These are phyloP conservation scores for Mycetomoellerius zeteki DNA, from an alignment of 1,140 invertebrate species.

Conservation along the genomic window DNA sequence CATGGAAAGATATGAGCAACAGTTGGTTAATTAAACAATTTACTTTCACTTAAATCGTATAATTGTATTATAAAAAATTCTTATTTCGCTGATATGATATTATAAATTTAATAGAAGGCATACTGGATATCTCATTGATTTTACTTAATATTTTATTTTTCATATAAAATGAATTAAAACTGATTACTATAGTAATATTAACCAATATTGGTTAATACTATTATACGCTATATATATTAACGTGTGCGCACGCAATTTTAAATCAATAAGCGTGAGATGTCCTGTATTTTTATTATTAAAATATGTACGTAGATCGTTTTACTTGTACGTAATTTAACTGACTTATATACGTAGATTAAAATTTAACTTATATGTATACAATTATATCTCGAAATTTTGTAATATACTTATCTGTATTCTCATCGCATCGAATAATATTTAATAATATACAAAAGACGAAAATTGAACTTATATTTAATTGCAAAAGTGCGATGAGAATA, in stretches of 20 bases:
- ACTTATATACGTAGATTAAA: too few species aligned
- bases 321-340: too few species aligned
- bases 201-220: background rate
- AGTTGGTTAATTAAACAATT: slow-evolving; percentile 8
- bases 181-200: background rate
- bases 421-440: slow-evolving; percentile 3
- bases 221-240: too few species aligned
- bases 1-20: background rate
- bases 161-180: background rate
- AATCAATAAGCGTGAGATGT: background rate
- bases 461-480: background rate
- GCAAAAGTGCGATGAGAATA: slow-evolving; percentile 1
- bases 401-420: background rate
- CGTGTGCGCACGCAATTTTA: background rate
- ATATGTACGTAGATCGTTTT: background rate
- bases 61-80: slow-evolving; percentile 16
- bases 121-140: slow-evolving; percentile 1
- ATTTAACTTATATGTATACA: background rate
- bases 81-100: background rate
- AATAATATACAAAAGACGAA: background rate
- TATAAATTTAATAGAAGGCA: slow-evolving; percentile 16
- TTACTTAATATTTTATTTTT: background rate
- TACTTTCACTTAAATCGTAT: slow-evolving; percentile 12
- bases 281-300: slow-evolving; percentile 8
- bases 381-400: slow-evolving; percentile 1